A percentile compares a stretch with the other conserved stretches of the same genome.
Evolutionary conservation across 2,888 invertebrate genomes (phyloP).

Genomic region (Brachylomia viminalis): DNA sequence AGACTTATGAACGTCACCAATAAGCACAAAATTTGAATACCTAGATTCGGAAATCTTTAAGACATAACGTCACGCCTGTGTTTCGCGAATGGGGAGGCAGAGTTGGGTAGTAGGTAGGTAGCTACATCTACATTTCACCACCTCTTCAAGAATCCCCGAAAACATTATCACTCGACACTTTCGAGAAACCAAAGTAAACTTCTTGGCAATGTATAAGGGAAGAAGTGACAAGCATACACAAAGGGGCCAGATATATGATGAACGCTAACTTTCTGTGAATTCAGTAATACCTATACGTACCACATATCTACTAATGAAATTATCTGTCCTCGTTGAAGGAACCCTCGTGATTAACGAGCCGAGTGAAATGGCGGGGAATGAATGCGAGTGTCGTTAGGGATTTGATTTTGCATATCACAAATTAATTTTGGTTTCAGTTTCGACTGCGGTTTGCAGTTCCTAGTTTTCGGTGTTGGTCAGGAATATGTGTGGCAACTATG

Average conservation of each 20-base stretch:
- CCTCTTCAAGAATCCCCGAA: not conserved
- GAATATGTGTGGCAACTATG: not conserved
- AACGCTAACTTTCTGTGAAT: constrained; percentile 79
- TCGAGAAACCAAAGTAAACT: constrained; percentile 59
- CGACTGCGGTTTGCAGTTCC: constrained; percentile 32
- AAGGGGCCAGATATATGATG: constrained; percentile 87
- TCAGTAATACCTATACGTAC: constrained; percentile 70
- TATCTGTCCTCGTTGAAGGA: constrained; percentile 81
- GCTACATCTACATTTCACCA: not conserved
- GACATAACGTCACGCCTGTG: no score
- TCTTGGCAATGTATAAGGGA: constrained; percentile 66
- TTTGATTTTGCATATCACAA: constrained; percentile 77
- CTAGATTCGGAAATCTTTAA: not conserved
- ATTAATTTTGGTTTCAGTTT: constrained; percentile 73
- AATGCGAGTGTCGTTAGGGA: constrained; percentile 77
- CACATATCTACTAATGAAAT: constrained; percentile 83
- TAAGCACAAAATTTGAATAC: not conserved
- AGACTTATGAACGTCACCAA: not conserved
- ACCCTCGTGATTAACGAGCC: constrained; percentile 80
- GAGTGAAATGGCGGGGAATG: constrained; percentile 79
- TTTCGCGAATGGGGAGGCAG: not conserved
- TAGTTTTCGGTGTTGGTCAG: constrained; percentile 39
- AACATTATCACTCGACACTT: constrained; percentile 21
- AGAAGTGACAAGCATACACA: constrained; percentile 77
- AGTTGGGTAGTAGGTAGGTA: not conserved